Conservation (phyloP, 2,888 invertebrate species). For the Anorthoa munda region DNA sequence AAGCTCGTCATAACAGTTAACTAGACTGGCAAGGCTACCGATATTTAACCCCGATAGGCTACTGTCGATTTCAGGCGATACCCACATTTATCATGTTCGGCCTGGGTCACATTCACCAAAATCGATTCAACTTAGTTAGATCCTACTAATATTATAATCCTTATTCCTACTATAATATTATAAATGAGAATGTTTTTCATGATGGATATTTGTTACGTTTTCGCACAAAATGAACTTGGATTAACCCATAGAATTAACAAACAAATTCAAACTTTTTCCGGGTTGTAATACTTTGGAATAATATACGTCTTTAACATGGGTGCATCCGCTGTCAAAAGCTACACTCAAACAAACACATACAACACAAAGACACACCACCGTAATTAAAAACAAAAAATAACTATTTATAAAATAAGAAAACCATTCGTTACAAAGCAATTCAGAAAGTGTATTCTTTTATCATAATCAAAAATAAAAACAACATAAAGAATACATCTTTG, state of each 20-base stretch:
- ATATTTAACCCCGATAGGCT: conserved; percentile 40
- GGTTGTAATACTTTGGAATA: no score
- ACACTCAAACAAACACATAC: no score
- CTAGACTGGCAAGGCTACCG: conserved; percentile 5
- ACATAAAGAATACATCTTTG: conserved; percentile 33
- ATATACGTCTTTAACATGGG: no score
- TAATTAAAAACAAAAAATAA: not conserved
- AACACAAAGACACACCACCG: not conserved
- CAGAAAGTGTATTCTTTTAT: not conserved
- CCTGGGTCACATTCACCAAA: not conserved
- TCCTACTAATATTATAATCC: no score
- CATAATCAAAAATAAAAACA: conserved; percentile 11
- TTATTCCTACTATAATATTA: no score
- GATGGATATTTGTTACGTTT: no score
- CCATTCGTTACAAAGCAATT: not conserved
- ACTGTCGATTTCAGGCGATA: conserved; percentile 23
- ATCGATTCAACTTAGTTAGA: not conserved
- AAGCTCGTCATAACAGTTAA: conserved; percentile 33
- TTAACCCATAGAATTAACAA: no score
- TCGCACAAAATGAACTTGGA: no score
- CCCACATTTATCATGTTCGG: conserved; percentile 30
- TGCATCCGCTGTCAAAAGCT: no score
- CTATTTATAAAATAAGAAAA: not conserved
- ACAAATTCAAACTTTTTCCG: no score
- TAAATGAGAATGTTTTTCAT: no score